A percentile compares a stretch with the other conserved stretches of the same genome.
These are phyloP conservation scores for Aphelenchoides besseyi DNA, from an alignment of 1,140 invertebrate species.

Conservation along the genomic window DNA sequence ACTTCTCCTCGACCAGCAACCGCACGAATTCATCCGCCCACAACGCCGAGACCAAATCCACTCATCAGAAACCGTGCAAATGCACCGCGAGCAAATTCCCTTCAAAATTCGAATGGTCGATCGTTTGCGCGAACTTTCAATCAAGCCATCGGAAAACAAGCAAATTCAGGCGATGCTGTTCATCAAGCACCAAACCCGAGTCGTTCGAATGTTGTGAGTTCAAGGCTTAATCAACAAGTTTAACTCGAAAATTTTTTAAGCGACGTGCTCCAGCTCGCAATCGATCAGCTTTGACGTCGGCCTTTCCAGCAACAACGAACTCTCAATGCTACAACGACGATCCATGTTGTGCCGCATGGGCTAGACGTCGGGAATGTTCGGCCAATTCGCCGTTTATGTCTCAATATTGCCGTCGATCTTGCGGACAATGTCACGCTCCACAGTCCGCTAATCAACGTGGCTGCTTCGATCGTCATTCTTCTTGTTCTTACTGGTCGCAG, in stretches of 20 bases:
- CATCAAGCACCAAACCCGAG: neutral
- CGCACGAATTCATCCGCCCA: slow-evolving; percentile 2
- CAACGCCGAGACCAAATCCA: neutral
- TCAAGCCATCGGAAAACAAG: slow-evolving; percentile 15
- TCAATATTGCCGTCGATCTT: slow-evolving; percentile 36
- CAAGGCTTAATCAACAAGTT: neutral
- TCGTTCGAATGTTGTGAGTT: neutral
- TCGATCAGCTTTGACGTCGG: neutral
- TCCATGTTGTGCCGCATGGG: slow-evolving; percentile 46
- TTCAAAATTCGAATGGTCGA: slow-evolving; percentile 38
- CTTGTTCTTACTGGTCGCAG: slow-evolving; percentile 39
- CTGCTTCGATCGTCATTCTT: slow-evolving; percentile 40
- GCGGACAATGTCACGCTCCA: slow-evolving; percentile 16
- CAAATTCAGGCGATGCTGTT: neutral
- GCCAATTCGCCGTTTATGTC: slow-evolving; percentile 38
- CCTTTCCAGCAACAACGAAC: neutral
- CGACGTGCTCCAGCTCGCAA: neutral
- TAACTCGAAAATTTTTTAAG: slow-evolving; percentile 18
- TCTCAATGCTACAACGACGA: slow-evolving; percentile 40
- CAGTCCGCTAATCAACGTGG: slow-evolving; percentile 10
- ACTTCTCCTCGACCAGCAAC: neutral
- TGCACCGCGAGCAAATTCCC: slow-evolving; percentile 30
- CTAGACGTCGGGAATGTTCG: slow-evolving; percentile 28
- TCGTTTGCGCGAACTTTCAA: slow-evolving; percentile 41
- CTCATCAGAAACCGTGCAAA: neutral